Base-by-base conservation (phyloP, 2,888 invertebrate species). In the Eilema sororculum region DNA sequence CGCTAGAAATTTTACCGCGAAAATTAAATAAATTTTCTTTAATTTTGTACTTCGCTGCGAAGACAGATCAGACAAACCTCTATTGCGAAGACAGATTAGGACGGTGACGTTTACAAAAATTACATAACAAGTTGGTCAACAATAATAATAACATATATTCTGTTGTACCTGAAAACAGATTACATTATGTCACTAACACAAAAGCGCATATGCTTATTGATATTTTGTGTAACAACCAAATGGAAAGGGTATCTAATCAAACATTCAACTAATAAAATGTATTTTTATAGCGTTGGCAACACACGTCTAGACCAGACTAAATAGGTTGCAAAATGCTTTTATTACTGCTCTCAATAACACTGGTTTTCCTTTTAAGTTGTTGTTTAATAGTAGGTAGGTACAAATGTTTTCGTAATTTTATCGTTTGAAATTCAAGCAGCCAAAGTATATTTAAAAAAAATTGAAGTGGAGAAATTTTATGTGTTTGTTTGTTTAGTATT, bases 171-270 rank as follows among this genome's bases (percentile, higher is more conserved):
- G 10, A 60, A n/a, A 60, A 33, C 30, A 20, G 62, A 30, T 65
- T 30, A 30, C 3, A 65, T 56, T 56, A 56, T 65, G 65, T 56
- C 33, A 56, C 30, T 16, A 41, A 10, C 30, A 28, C 30, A 65
- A 56, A 65, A 25, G 4, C 25, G 22, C 25, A 65, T 65, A 25
- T 13, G 9, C 33, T 37, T 57, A n/a, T 65, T 56, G 33, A 65
- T 52, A 56, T 57, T 70, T 73, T 71, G 67, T 75, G 75, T 67
- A 73, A 82, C 67, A 59, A 30, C 67, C 77, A 59, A 76, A 74
- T 66, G 69, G 78, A 76, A 80, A 80, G 80, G 75, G 72, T 72
- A 76, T 66, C 78, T 80, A 80, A 77, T 77, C 74, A 76, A 82
- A 82, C 63, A 79, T 75, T 78, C 58, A 37, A 37, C 68, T 68